Evolutionary conservation across 2,113 vertebrate genomes (phyloP), one percentile per base, ranked within the genome.

Genomic region (Paratilapia polleni): DNA sequence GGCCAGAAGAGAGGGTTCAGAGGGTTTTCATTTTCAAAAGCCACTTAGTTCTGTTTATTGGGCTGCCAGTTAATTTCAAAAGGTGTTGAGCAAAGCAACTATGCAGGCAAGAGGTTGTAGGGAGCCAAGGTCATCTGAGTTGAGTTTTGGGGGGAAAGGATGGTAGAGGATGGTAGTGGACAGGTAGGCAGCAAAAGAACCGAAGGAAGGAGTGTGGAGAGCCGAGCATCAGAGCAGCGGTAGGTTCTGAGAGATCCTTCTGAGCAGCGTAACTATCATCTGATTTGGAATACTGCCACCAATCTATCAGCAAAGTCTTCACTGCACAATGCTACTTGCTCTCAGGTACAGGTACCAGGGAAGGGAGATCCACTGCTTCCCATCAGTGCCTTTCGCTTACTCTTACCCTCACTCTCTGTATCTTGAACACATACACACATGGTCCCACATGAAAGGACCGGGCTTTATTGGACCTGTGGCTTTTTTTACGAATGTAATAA

Each of bases 71-170:
- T 94, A 34, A 83, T 93, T 92, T 91, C 78, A 85, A 91, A 93
- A 92, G 87, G 85, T 90, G 92, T 89, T 92, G 93, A 95, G 86
- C 66, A 84, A 91, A 90, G 62, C 83, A 85, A 79, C 84, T 92
- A 81, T 78, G 70, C 26, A 81, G 88, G 87, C 80, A 80, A 77
- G 82, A 81, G 84, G 77, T 89, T 90, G 34, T 82, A 78, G 58
- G 82, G 73, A 78, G 86, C 70, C 86, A 83, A 87, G 89, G 91
- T 87, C 68, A 89, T 36, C 22, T 76, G 66, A 78, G 56, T n/a
- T 81, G 47, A 52, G 41, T 68, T 77, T 62, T 7, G 24, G 52
- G n/a, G 56, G 36, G 57, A 57, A 49, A 28, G 78, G 36, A 64
- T 57, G 62, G 57, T 59, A 54, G 66, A 34, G n/a, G 31, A 43